Evolutionary conservation across 2,113 vertebrate species (phyloP).

Genomic region (Rhinogobius similis): DNA sequence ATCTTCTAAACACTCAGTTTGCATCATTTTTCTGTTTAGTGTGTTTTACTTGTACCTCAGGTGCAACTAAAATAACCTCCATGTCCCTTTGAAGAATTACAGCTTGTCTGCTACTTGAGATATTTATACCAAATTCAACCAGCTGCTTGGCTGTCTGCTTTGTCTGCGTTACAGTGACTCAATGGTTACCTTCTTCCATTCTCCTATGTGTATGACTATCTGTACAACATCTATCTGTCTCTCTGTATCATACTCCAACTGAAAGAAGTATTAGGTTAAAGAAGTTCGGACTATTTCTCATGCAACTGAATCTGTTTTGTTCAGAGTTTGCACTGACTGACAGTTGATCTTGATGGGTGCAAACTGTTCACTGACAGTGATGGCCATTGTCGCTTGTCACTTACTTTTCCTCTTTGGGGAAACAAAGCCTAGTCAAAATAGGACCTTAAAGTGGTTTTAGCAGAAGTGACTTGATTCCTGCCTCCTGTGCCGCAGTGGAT

Average conservation of each 20-base stretch:
- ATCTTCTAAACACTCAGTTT: background rate
- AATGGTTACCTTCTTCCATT: background rate
- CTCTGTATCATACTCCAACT: background rate
- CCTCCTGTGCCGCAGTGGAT: background rate
- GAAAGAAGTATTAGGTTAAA: background rate
- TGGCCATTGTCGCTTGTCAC: constrained; percentile 2
- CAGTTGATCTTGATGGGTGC: constrained; percentile 29
- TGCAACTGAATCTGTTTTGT: constrained; percentile 16
- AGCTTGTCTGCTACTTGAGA: too few relatives aligned
- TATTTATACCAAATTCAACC: too few relatives aligned
- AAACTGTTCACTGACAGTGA: constrained; percentile 20
- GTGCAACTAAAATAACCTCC: too few relatives aligned
- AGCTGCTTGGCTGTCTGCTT: background rate
- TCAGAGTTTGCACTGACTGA: constrained; percentile 44
- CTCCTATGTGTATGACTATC: background rate
- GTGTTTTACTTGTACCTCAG: too few relatives aligned
- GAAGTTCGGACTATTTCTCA: constrained; percentile 1
- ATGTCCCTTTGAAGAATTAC: too few relatives aligned
- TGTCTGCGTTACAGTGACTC: background rate
- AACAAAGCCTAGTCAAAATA: background rate
- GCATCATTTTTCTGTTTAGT: too few relatives aligned
- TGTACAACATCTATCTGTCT: background rate
- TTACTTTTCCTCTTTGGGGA: constrained; percentile 8
- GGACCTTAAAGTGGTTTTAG: constrained; percentile 10
- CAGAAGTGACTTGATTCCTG: constrained; percentile 20